Conservation (phyloP, 1,140 invertebrate species). For the Megalonaias nervosa region DNA sequence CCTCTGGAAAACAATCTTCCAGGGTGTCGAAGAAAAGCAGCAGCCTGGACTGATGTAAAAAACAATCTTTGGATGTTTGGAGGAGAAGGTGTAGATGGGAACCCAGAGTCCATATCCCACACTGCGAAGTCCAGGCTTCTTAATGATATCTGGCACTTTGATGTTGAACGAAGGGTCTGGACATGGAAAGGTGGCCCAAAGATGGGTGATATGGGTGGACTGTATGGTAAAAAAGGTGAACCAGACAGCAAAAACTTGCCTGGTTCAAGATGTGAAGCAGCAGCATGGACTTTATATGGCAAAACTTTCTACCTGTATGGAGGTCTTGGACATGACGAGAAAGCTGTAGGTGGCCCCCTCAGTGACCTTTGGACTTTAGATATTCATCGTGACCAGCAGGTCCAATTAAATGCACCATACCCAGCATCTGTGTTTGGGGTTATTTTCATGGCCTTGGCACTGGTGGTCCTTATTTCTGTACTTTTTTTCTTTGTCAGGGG, state of each 20-base stretch:
- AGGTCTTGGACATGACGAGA: slow-evolving; percentile 42
- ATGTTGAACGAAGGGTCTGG: slow-evolving; percentile 30
- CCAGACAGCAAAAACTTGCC: slow-evolving; percentile 18
- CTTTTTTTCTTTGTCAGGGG: slow-evolving; percentile 16
- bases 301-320: slow-evolving; percentile 46
- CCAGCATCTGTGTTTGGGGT: slow-evolving; percentile 17
- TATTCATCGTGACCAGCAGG: slow-evolving; percentile 22
- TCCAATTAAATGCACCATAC: slow-evolving; percentile 2
- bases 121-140: slow-evolving; percentile 35
- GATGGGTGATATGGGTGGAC: slow-evolving; percentile 29
- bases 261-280: slow-evolving; percentile 42
- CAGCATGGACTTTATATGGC: slow-evolving; percentile 28
- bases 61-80: slow-evolving; percentile 56
- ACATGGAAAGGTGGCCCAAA: slow-evolving; percentile 43
- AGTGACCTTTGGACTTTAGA: slow-evolving; percentile 50
- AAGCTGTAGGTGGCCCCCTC: slow-evolving; percentile 40
- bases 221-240: slow-evolving; percentile 24
- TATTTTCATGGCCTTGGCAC: slow-evolving; percentile 15
- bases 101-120: not conserved
- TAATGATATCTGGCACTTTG: slow-evolving; percentile 49
- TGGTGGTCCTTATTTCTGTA: slow-evolving; percentile 15
- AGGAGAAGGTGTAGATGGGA: slow-evolving; percentile 43
- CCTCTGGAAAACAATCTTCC: slow-evolving; percentile 13
- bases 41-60: slow-evolving; percentile 40
- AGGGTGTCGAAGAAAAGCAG: slow-evolving; percentile 39